A percentile compares a stretch with the other conserved stretches of the same genome.
phyloP scores from a whole-genome alignment of 2,113 vertebrate genomes.

The Hippoglossus stenolepis region DNA sequence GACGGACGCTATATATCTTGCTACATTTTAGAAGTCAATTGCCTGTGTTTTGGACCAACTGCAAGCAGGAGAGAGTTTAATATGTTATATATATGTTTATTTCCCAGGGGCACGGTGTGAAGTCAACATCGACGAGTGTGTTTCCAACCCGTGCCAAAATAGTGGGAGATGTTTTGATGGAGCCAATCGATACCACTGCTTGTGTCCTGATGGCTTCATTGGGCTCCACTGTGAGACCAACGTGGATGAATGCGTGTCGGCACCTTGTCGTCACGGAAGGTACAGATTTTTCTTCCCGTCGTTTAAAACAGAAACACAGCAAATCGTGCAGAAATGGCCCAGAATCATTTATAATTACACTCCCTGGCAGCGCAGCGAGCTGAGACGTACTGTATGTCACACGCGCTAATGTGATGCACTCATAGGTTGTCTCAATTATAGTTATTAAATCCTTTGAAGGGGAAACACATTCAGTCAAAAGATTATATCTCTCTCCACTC shows the following conservation, averaged over 20 bases:
- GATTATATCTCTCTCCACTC: conserved; percentile 3
- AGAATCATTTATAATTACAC: conserved; percentile 79
- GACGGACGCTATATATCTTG: too few relatives aligned
- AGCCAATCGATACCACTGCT: conserved; percentile 80
- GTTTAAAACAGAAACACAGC: conserved; percentile 38
- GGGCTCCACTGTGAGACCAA: conserved; percentile 83
- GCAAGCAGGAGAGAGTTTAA: too few relatives aligned
- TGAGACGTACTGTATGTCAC: conserved; percentile 63
- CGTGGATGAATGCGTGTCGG: conserved; percentile 84
- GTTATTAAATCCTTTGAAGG: conserved; percentile 77
- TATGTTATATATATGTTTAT: background rate
- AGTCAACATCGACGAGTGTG: conserved; percentile 82
- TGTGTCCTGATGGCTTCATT: conserved; percentile 81
- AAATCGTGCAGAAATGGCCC: conserved; percentile 64
- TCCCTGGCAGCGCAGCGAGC: conserved; percentile 51
- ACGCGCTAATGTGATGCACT: conserved; percentile 74
- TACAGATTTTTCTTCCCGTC: conserved; percentile 50
- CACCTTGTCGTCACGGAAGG: conserved; percentile 89
- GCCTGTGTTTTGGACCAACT: background rate
- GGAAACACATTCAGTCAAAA: conserved; percentile 70
- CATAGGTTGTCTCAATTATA: conserved; percentile 77
- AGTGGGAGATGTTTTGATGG: conserved; percentile 81
- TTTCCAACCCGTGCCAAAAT: conserved; percentile 83
- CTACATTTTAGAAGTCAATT: background rate
- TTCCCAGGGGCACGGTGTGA: conserved; percentile 82